phyloP scores from a whole-genome alignment of 2,113 vertebrate species.

The Cyanistes caeruleus region DNA sequence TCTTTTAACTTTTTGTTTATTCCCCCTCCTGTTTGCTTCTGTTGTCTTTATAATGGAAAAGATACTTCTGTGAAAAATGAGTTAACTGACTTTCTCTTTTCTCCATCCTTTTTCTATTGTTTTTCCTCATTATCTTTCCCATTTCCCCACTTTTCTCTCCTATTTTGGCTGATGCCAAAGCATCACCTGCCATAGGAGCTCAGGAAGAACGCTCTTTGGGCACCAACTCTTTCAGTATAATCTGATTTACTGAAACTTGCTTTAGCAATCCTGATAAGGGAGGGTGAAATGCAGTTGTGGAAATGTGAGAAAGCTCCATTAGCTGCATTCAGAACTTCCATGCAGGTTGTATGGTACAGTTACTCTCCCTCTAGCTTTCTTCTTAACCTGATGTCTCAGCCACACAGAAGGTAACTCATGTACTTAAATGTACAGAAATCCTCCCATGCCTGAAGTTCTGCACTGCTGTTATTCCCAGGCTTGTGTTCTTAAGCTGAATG shows the following conservation, averaged over 20 bases:
- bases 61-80: not conserved
- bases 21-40: not conserved
- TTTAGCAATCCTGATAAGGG: not conserved
- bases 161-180: not conserved
- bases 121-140: not conserved
- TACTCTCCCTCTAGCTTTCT: not conserved
- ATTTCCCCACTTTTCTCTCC: not conserved
- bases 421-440: not conserved
- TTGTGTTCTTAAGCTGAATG: not conserved
- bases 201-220: not conserved
- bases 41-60: not conserved
- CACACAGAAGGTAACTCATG: not conserved
- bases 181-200: not conserved
- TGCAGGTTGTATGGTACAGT: not conserved
- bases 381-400: not conserved
- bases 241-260: not conserved
- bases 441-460: not conserved
- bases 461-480: not conserved
- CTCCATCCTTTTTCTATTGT: not conserved
- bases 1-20: not conserved
- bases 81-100: not conserved
- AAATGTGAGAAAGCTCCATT: not conserved
- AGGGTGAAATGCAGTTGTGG: not conserved
- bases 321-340: not conserved
- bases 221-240: not conserved